Percentiles rank a stretch among this genome's conserved stretches.
Conservation (phyloP, 2,888 invertebrate genomes). For the Perithous albicinctus region DNA sequence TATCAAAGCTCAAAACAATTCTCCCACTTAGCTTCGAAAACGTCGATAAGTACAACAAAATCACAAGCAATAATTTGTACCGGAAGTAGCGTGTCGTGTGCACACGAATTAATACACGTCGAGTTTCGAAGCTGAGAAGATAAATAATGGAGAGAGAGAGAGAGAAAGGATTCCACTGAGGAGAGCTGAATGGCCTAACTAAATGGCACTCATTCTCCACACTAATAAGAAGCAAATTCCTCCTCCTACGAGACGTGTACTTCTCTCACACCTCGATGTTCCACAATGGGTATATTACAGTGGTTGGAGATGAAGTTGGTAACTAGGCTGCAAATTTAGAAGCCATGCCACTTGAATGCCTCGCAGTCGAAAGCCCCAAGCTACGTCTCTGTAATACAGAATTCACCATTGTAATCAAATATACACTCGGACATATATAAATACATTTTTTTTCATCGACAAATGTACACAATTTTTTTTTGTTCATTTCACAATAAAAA, state of each 20-base stretch:
- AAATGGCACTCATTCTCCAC: background rate
- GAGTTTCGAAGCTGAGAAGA: background rate
- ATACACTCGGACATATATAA: background rate
- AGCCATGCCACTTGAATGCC: slow-evolving; percentile 12
- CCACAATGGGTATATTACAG: background rate
- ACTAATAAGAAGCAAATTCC: background rate
- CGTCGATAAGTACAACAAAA: too few relatives aligned
- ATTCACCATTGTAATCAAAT: background rate
- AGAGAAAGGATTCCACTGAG: background rate
- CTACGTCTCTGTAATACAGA: background rate
- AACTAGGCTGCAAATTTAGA: slow-evolving; percentile 25
- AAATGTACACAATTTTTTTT: too few relatives aligned
- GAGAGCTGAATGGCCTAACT: background rate
- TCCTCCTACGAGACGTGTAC: background rate
- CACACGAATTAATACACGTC: background rate
- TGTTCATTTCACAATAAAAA: too few relatives aligned
- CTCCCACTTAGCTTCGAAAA: too few relatives aligned
- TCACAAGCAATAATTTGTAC: background rate
- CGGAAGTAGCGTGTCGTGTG: background rate
- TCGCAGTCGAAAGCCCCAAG: background rate
- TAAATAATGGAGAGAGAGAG: background rate
- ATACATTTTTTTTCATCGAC: too few relatives aligned
- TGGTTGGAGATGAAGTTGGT: background rate
- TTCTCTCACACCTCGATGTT: background rate
- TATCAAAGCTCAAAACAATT: too few relatives aligned